phyloP scores from a whole-genome alignment of 1,140 invertebrate species.

The Spodoptera frugiperda region DNA sequence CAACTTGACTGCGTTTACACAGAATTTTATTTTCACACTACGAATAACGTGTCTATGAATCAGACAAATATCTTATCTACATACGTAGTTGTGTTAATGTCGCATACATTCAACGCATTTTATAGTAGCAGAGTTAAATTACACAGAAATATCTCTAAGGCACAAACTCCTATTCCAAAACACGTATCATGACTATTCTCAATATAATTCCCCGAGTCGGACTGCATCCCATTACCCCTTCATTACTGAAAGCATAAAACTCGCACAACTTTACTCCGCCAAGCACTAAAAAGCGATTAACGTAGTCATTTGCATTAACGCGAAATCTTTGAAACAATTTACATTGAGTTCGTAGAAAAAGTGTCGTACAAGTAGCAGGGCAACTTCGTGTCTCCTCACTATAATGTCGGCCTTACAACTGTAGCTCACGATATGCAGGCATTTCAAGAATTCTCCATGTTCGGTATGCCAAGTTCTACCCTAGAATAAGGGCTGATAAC shows the following conservation, averaged over 20 bases:
- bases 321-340: constrained; percentile 65
- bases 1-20: constrained; percentile 10
- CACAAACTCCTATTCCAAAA: not conserved
- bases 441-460: constrained; percentile 66
- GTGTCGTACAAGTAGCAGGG: constrained; percentile 52
- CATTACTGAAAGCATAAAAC: constrained; percentile 41
- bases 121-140: not conserved
- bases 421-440: constrained; percentile 71
- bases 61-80: not conserved
- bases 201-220: constrained; percentile 6
- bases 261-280: constrained; percentile 31
- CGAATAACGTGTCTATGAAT: constrained; percentile 22
- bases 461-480: constrained; percentile 48
- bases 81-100: not conserved
- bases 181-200: constrained; percentile 32
- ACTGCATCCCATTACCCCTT: constrained; percentile 30
- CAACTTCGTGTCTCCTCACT: constrained; percentile 74
- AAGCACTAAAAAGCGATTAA: constrained; percentile 47
- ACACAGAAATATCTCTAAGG: not conserved
- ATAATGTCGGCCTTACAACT: constrained; percentile 73
- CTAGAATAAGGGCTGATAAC: constrained; percentile 42
- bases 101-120: not conserved
- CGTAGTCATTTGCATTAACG: constrained; percentile 46
- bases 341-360: constrained; percentile 79
- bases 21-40: constrained; percentile 37